These are phyloP conservation scores for Biston betularia DNA, from an alignment of 2,888 invertebrate species.

Conservation along the genomic window DNA sequence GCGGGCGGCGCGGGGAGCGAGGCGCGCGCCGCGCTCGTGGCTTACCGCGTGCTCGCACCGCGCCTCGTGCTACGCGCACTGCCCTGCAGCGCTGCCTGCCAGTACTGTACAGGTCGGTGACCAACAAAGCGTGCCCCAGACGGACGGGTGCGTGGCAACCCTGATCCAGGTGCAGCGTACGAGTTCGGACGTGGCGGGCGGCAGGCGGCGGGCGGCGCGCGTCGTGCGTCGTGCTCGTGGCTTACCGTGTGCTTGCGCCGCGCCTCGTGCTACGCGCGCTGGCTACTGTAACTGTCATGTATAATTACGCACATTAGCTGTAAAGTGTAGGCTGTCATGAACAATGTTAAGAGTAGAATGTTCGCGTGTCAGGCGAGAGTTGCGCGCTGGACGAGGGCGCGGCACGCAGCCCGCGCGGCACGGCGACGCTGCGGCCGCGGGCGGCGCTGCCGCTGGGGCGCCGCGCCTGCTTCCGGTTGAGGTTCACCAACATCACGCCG, in stretches of 20 bases:
- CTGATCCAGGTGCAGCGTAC: constrained; percentile 55
- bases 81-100: constrained; percentile 51
- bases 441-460: constrained; percentile 51
- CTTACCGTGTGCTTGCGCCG: constrained; percentile 71
- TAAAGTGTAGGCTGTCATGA: neutral
- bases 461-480: constrained; percentile 58
- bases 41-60: constrained; percentile 71
- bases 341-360: neutral
- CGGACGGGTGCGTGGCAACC: constrained; percentile 65
- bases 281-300: constrained; percentile 45
- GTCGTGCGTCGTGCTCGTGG: constrained; percentile 60
- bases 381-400: constrained; percentile 53
- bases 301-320: neutral
- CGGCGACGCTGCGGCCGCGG: constrained; percentile 62
- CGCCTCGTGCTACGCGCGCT: constrained; percentile 56
- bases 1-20: constrained; percentile 40
- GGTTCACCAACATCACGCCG: constrained; percentile 66
- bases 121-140: neutral
- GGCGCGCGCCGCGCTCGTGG: constrained; percentile 60
- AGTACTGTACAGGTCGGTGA: constrained; percentile 17
- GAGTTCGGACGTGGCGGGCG: no score
- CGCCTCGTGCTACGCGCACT: constrained; percentile 56
- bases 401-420: constrained; percentile 38
- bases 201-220: constrained; percentile 1
- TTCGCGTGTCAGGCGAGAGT: constrained; percentile 45